Evolutionary conservation across 1,140 invertebrate genomes (phyloP).

Genomic region (Saxidomus purpurata): DNA sequence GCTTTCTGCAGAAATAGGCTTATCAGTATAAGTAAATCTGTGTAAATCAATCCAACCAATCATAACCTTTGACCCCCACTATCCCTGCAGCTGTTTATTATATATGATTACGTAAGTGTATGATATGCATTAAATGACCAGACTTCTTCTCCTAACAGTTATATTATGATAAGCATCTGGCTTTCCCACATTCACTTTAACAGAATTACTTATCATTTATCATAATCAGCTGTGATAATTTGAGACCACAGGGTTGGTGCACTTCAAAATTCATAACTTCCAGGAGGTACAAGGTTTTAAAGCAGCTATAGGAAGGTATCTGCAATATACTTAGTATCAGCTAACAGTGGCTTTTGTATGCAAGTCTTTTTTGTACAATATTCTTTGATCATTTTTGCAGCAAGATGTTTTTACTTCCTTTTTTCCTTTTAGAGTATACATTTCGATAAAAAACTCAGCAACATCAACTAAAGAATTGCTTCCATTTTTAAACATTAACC

Average conservation of each 20-base stretch:
- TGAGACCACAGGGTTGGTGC: conserved; percentile 4
- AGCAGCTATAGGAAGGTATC: background rate
- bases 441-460: too few relatives aligned
- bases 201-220: conserved; percentile 5
- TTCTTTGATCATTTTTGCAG: background rate
- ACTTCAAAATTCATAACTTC: conserved; percentile 22
- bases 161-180: conserved; percentile 21
- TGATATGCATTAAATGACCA: conserved; percentile 32
- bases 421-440: too few relatives aligned
- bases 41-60: background rate
- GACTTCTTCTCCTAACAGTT: conserved; percentile 23
- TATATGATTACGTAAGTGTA: background rate
- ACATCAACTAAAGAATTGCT: too few relatives aligned
- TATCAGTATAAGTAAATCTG: background rate
- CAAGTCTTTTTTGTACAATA: background rate
- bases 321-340: background rate
- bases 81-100: conserved; percentile 18
- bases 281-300: background rate
- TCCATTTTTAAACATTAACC: too few relatives aligned
- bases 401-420: too few relatives aligned
- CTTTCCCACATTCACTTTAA: background rate
- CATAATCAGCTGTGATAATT: conserved; percentile 11
- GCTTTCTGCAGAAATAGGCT: background rate
- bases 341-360: background rate
- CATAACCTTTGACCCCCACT: background rate